Conservation (phyloP, 2,113 vertebrate genomes). For the Vanacampus margaritifer region DNA sequence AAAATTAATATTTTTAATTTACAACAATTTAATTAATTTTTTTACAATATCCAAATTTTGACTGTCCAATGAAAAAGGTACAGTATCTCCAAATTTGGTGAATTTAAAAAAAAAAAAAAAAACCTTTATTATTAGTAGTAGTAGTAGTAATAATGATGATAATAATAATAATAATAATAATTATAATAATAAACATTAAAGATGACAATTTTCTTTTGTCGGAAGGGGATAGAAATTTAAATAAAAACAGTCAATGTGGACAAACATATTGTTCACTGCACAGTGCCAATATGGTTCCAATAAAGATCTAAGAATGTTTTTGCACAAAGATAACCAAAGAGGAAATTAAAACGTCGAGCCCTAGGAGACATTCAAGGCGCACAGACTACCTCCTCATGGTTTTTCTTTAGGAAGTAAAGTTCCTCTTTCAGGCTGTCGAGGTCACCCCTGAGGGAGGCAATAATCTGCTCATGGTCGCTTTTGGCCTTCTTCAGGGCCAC, state of each 20-base stretch:
- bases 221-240: not conserved
- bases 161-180: too few species aligned
- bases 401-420: slow-evolving; percentile 86
- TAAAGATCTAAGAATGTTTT: not conserved
- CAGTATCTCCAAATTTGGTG: too few species aligned
- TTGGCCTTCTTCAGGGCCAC: slow-evolving; percentile 80
- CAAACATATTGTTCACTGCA: too few species aligned
- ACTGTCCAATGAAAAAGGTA: too few species aligned
- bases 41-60: too few species aligned
- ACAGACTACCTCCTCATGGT: slow-evolving; percentile 82
- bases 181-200: too few species aligned
- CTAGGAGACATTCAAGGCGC: not conserved
- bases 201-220: too few species aligned
- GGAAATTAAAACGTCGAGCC: not conserved
- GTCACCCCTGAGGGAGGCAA: slow-evolving; percentile 81
- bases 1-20: too few species aligned
- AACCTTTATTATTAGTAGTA: too few species aligned
- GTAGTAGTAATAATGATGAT: too few species aligned
- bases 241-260: not conserved
- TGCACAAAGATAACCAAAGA: not conserved
- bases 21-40: too few species aligned
- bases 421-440: slow-evolving; percentile 88
- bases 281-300: not conserved
- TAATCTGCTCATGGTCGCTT: slow-evolving; percentile 81
- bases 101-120: too few species aligned